Conservation (phyloP, 2,888 invertebrate genomes). For the Congeria kusceri region DNA sequence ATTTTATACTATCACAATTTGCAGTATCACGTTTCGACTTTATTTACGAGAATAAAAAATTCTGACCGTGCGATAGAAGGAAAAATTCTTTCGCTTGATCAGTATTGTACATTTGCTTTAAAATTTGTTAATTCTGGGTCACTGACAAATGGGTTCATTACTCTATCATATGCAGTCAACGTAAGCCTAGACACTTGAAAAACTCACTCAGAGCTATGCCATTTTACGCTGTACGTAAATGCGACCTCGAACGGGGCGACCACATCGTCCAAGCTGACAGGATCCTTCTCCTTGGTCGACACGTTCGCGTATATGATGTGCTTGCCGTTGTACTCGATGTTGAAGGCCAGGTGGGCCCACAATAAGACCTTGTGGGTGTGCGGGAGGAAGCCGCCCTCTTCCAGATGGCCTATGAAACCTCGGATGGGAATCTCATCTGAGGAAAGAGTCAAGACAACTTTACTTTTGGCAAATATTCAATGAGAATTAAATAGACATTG, state of each 20-base stretch:
- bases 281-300: constrained; percentile 85
- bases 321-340: constrained; percentile 86
- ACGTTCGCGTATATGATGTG: constrained; percentile 86
- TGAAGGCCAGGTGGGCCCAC: constrained; percentile 86
- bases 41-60: no score
- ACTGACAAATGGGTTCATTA: no score
- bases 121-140: no score
- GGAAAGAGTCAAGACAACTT: constrained; percentile 34
- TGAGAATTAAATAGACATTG: no score
- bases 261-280: constrained; percentile 84
- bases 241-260: constrained; percentile 83
- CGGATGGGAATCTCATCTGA: constrained; percentile 87
- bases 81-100: no score
- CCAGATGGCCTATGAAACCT: constrained; percentile 86
- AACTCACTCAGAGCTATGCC: constrained; percentile 85
- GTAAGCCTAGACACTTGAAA: neutral
- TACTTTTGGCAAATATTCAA: no score
- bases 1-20: no score
- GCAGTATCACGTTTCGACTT: no score
- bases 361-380: constrained; percentile 86
- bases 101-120: no score
- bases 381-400: constrained; percentile 86
- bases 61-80: no score
- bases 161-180: no score
- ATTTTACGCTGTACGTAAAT: constrained; percentile 86